A percentile compares a stretch with the other conserved stretches of the same genome.
phyloP scores from a whole-genome alignment of 2,888 invertebrate species.

The Temnothorax unifasciatus region DNA sequence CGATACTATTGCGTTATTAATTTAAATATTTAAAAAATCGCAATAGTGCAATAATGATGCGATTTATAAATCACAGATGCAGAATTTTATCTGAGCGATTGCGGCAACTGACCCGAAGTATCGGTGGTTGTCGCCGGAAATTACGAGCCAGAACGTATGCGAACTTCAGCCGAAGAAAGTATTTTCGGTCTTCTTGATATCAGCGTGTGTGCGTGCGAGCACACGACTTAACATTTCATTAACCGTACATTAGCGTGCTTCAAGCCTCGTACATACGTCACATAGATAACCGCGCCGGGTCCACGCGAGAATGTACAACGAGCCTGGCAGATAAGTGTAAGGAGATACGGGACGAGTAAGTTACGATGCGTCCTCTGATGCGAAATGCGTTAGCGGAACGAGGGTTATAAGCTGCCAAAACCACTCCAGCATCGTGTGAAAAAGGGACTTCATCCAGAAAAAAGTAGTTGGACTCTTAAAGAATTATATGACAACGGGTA shows the following conservation, averaged over 20 bases:
- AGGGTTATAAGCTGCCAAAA: slow-evolving; percentile 77
- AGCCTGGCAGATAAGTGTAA: slow-evolving; percentile 77
- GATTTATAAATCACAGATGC: slow-evolving; percentile 65
- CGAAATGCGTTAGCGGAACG: slow-evolving; percentile 69
- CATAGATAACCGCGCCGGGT: slow-evolving; percentile 74
- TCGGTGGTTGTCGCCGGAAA: slow-evolving; percentile 47
- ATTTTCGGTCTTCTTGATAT: slow-evolving; percentile 55
- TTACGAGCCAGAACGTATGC: slow-evolving; percentile 50
- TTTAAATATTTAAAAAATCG: slow-evolving; percentile 53
- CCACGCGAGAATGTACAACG: slow-evolving; percentile 77
- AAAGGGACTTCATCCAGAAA: background rate
- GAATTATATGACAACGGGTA: background rate
- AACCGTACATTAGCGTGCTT: slow-evolving; percentile 79
- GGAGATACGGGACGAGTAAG: slow-evolving; percentile 77
- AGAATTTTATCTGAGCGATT: slow-evolving; percentile 55
- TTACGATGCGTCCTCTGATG: slow-evolving; percentile 75
- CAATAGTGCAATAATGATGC: background rate
- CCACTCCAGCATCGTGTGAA: slow-evolving; percentile 43
- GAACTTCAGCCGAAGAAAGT: slow-evolving; percentile 24
- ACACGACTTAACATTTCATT: slow-evolving; percentile 79
- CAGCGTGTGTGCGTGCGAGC: slow-evolving; percentile 49
- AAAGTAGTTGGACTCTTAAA: background rate
- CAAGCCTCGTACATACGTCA: slow-evolving; percentile 76
- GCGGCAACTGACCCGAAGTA: slow-evolving; percentile 36
- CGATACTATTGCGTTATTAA: slow-evolving; percentile 47